These are phyloP conservation scores for Morpho achilles DNA, from an alignment of 2,888 invertebrate genomes.

Conservation along the genomic window DNA sequence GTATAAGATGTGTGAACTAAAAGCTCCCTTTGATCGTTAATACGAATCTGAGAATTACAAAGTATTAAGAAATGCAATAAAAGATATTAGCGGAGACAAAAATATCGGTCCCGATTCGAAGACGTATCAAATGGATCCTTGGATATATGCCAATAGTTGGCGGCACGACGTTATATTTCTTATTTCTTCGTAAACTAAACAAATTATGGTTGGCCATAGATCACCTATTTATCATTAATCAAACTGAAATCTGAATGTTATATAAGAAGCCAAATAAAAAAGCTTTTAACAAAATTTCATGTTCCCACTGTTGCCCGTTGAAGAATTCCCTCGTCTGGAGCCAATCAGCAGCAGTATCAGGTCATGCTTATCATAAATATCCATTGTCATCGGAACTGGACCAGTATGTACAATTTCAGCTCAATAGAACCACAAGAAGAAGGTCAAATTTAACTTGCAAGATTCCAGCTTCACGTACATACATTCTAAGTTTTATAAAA, in stretches of 20 bases:
- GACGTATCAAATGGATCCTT: constrained; percentile 30
- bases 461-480: too few species aligned
- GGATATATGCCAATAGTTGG: constrained; percentile 27
- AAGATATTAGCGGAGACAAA: constrained; percentile 25
- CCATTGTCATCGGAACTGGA: too few species aligned
- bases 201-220: constrained; percentile 1
- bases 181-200: not conserved
- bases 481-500: too few species aligned
- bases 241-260: not conserved
- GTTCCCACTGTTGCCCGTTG: too few species aligned
- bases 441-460: too few species aligned
- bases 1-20: not conserved
- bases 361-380: too few species aligned
- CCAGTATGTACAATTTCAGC: too few species aligned
- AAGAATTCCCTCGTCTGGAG: too few species aligned
- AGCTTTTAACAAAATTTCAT: too few species aligned
- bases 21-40: constrained; percentile 11
- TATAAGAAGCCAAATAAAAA: too few species aligned
- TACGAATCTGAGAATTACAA: constrained; percentile 5
- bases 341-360: too few species aligned
- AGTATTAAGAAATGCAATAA: constrained; percentile 17
- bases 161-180: constrained; percentile 12
- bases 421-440: too few species aligned
- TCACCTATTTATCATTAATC: not conserved
- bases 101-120: constrained; percentile 30